Evolutionary conservation across 2,797 vertebrate species (phyloP), one percentile per base, ranked within the genome.

Genomic region (Propithecus perrieri): DNA sequence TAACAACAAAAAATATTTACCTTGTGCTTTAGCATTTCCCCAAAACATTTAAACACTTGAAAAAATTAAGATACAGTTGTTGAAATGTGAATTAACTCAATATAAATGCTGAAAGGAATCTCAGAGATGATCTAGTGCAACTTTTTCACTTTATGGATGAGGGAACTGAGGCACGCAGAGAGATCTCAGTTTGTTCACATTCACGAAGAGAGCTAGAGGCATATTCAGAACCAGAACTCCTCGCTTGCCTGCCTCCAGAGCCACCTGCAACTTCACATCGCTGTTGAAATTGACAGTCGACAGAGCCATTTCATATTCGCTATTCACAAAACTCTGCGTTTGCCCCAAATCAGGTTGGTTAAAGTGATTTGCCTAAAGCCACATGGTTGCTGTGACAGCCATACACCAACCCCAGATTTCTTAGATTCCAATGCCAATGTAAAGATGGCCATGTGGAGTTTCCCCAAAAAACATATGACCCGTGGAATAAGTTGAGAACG

Each of bases 41-140:
- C 0, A 53, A 96, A 75, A 17, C 35, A 5, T 71, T 41, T 79
- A 83, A 92, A 65, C 4, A 26, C 46, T 41, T 91, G 17, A 48
- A 90, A 79, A 85, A 22, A 50, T 65, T 72, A 59, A 76, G 9
- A 6, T 33, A 33, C 0, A 67, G 0, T 85, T 59, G 1, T 78
- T 94, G 67, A 91, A 89, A 50, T 94, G 43, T 46, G 48, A 79
- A 69, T 86, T 89, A 24, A n/a, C 50, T 89, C 75, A 65, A 53
- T 17, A 41, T 57, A 83, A 67, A 78, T n/a, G 50, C 3, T 65
- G 11, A 28, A 59, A 89, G 4, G 7, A 61, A 84, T 86, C 38
- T 95, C 57, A 84, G 46, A 91, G 65, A 74, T 41, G 7, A 74
- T 61, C 15, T 20, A 11, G 67, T 83, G 7, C 33, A 91, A 17